Percentiles rank a stretch among this genome's conserved stretches.
phyloP scores from a whole-genome alignment of 2,797 vertebrate species.

The Channallabes apus region DNA sequence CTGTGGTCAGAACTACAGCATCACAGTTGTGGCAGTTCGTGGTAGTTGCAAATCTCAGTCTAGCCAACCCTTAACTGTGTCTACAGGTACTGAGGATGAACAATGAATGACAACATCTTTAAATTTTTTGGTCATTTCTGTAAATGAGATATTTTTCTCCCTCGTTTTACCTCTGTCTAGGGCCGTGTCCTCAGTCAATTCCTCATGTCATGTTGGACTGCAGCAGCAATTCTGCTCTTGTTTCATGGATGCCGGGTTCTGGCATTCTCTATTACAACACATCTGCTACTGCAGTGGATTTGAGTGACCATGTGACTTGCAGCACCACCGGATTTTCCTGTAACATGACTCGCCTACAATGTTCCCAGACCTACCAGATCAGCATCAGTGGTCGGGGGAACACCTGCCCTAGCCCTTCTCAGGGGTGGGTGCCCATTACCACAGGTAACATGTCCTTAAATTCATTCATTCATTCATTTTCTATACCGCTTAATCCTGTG shows the following conservation, averaged over 20 bases:
- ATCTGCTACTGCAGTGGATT: constrained; percentile 48
- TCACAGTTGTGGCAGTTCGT: constrained; percentile 65
- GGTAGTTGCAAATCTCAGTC: constrained; percentile 61
- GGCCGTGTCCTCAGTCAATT: constrained; percentile 67
- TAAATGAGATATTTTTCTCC: background rate
- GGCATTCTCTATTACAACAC: constrained; percentile 69
- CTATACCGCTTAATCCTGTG: too few species aligned
- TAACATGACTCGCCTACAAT: constrained; percentile 67
- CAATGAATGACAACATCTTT: background rate
- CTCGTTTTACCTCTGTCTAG: constrained; percentile 53
- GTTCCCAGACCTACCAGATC: constrained; percentile 68
- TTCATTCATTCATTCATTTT: too few species aligned
- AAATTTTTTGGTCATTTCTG: background rate
- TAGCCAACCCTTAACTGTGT: constrained; percentile 56
- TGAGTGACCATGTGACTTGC: constrained; percentile 54
- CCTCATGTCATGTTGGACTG: constrained; percentile 64
- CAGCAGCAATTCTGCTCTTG: constrained; percentile 60
- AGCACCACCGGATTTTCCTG: constrained; percentile 62
- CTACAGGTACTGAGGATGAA: constrained; percentile 64
- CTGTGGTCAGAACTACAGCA: constrained; percentile 75
- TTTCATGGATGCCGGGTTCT: constrained; percentile 71
- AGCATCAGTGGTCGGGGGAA: constrained; percentile 65
- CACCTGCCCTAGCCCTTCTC: constrained; percentile 61
- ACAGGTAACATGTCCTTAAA: constrained; percentile 68
- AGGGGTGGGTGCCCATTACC: constrained; percentile 55